A percentile compares a stretch with the other conserved stretches of the same genome.
Conservation (phyloP, 2,888 invertebrate genomes). For the Cataglyphis albicans region DNA sequence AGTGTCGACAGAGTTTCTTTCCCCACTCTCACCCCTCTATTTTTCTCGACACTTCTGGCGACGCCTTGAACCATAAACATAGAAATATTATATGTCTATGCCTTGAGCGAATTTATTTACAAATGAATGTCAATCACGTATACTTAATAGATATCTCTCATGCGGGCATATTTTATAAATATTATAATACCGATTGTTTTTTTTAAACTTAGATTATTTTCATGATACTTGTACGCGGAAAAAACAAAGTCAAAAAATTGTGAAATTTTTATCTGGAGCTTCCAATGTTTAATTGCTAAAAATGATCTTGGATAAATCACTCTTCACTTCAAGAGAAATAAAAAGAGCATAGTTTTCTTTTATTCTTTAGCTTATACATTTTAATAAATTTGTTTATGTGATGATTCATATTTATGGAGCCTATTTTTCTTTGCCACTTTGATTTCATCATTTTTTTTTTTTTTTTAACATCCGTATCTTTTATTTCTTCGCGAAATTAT, state of each 20-base stretch:
- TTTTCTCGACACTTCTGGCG: neutral
- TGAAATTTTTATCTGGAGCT: neutral
- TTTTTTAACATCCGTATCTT: neutral
- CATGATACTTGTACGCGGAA: neutral
- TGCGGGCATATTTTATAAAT: neutral
- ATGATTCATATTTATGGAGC: neutral
- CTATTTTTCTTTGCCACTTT: neutral
- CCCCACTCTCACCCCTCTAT: neutral
- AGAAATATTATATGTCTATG: no score
- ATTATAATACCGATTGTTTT: neutral
- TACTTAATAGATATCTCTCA: neutral
- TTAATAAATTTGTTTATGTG: neutral
- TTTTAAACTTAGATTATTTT: neutral
- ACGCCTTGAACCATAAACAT: neutral
- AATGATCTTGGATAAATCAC: neutral
- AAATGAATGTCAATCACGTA: conserved; percentile 43
- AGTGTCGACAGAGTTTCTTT: conserved; percentile 14
- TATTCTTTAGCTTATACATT: neutral
- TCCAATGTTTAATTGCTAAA: neutral
- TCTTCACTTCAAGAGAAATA: neutral
- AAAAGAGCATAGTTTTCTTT: neutral
- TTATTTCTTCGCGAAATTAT: neutral
- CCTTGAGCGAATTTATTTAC: conserved; percentile 63
- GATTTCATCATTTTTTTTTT: neutral
- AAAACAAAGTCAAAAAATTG: neutral